phyloP scores from a whole-genome alignment of 2,113 vertebrate species.

The Phyllostomus hastatus region DNA sequence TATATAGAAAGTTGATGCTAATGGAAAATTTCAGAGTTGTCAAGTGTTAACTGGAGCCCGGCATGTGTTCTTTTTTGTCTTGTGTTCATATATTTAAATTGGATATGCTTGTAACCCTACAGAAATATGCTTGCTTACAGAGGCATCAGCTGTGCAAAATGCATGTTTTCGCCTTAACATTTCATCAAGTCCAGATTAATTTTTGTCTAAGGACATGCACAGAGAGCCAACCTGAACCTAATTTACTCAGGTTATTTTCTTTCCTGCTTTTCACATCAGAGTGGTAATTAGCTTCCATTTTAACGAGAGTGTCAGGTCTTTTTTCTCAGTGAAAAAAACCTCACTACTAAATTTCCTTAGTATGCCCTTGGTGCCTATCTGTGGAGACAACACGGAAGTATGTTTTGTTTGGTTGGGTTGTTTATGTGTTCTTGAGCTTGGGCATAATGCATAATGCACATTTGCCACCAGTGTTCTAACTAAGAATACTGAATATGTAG shows the following conservation, averaged over 20 bases:
- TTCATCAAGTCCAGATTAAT: constrained; percentile 74
- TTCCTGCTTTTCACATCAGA: constrained; percentile 73
- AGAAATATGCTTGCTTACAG: constrained; percentile 71
- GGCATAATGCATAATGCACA: constrained; percentile 44
- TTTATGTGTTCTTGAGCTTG: constrained; percentile 42
- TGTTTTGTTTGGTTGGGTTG: constrained; percentile 26
- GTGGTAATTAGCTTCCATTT: constrained; percentile 77
- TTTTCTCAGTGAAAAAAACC: constrained; percentile 53
- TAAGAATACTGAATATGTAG: constrained; percentile 19
- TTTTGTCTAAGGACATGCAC: constrained; percentile 68
- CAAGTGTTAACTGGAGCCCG: constrained; percentile 31
- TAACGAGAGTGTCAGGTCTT: constrained; percentile 75
- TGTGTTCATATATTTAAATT: constrained; percentile 72
- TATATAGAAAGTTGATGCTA: constrained; percentile 77
- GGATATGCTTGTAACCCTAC: constrained; percentile 71
- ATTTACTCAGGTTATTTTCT: constrained; percentile 77
- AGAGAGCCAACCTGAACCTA: constrained; percentile 73
- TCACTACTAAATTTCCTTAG: constrained; percentile 74
- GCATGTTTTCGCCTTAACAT: constrained; percentile 68
- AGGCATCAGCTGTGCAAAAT: constrained; percentile 71
- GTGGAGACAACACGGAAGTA: constrained; percentile 55
- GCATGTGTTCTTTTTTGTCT: constrained; percentile 40
- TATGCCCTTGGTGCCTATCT: constrained; percentile 44
- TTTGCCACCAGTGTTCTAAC: constrained; percentile 4
- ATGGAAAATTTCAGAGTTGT: constrained; percentile 73